Evolutionary conservation across 2,797 vertebrate genomes (phyloP).

Genomic region (Chaetophractus vellerosus): DNA sequence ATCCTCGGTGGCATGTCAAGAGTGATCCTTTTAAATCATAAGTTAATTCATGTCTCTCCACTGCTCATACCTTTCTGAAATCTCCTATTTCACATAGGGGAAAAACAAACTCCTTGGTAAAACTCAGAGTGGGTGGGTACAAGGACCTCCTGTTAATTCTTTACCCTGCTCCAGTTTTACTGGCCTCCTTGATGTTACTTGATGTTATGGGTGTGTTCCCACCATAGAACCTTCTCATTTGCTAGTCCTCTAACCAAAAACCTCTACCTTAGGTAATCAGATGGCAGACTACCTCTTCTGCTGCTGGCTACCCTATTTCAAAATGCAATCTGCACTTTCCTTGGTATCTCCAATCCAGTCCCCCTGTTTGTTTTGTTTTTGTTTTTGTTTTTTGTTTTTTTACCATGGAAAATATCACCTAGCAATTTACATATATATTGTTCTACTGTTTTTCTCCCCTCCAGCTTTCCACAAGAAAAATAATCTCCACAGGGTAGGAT

Average conservation of each 20-base stretch:
- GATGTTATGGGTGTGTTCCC: background rate
- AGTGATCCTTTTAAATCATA: background rate
- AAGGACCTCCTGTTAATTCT: background rate
- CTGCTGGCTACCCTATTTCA: background rate
- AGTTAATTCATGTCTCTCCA: background rate
- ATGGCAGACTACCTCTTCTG: background rate
- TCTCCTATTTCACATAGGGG: background rate
- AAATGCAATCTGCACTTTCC: background rate
- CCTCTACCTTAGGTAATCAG: background rate
- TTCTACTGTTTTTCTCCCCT: background rate
- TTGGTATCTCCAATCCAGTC: background rate
- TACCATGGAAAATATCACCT: background rate
- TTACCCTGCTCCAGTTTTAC: background rate
- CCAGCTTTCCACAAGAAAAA: background rate
- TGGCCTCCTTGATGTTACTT: background rate
- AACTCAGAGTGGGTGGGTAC: background rate
- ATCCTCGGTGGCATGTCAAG: background rate
- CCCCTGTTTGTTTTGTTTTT: no score
- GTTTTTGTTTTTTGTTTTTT: background rate
- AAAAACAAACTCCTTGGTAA: background rate
- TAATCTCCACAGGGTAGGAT: background rate
- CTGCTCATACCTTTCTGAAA: background rate
- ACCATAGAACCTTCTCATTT: background rate
- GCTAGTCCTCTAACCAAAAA: background rate
- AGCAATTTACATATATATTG: background rate